Conservation (phyloP, 2,113 vertebrate species). For the Antennarius striatus region DNA sequence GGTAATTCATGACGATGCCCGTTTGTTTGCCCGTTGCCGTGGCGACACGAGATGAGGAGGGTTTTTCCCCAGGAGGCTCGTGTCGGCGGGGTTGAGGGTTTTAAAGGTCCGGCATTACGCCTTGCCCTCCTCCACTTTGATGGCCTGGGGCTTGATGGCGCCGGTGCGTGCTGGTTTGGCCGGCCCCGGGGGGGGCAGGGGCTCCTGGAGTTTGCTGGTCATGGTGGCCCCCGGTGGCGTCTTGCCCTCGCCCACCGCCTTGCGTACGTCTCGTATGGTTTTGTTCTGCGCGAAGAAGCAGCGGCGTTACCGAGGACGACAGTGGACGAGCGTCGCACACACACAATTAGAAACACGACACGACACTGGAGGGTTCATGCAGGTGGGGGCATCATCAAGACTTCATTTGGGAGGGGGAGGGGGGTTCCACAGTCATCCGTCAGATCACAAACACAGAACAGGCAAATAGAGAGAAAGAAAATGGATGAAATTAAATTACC, state of each 20-base stretch:
- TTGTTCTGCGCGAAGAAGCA: slow-evolving; percentile 81
- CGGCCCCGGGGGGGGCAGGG: slow-evolving; percentile 78
- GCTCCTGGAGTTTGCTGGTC: slow-evolving; percentile 87
- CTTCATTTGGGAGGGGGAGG: no score
- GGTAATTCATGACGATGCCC: slow-evolving; percentile 50
- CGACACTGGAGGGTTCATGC: no score
- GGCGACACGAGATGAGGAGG: slow-evolving; percentile 29
- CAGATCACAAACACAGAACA: slow-evolving; percentile 8
- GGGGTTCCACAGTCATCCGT: background rate
- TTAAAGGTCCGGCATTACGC: slow-evolving; percentile 78
- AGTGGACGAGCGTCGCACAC: background rate
- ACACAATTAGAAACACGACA: background rate
- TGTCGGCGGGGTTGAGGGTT: slow-evolving; percentile 55
- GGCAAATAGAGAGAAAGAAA: slow-evolving; percentile 53
- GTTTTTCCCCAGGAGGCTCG: slow-evolving; percentile 33
- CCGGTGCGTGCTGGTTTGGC: slow-evolving; percentile 88
- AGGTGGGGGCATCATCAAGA: no score
- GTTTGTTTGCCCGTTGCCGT: slow-evolving; percentile 35
- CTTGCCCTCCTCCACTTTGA: slow-evolving; percentile 92
- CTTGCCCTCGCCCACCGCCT: slow-evolving; percentile 82
- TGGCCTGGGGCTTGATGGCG: slow-evolving; percentile 91
- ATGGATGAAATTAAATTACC: slow-evolving; percentile 77
- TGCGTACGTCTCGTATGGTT: slow-evolving; percentile 79
- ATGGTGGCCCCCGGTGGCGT: slow-evolving; percentile 79
- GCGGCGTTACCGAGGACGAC: slow-evolving; percentile 1